A percentile compares a stretch with the other conserved stretches of the same genome.
Conservation (phyloP, 1,140 invertebrate species). For the Drosophila santomea region DNA sequence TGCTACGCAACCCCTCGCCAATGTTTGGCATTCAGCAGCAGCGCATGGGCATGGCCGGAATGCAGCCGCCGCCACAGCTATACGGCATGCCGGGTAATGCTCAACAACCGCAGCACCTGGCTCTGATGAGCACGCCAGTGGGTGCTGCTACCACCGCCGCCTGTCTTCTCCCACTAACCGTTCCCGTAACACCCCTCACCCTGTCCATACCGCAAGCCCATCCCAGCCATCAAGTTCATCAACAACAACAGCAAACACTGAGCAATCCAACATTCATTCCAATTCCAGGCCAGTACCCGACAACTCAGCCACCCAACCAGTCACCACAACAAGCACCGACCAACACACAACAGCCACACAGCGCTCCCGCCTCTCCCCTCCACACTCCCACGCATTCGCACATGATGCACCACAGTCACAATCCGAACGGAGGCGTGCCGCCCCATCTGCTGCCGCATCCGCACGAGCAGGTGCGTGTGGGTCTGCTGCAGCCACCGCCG, state of each 20-base stretch:
- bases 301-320: constrained; percentile 49
- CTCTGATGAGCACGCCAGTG: constrained; percentile 34
- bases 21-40: constrained; percentile 47
- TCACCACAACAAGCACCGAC: constrained; percentile 61
- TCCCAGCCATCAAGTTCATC: constrained; percentile 20
- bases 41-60: constrained; percentile 56
- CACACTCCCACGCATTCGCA: constrained; percentile 68
- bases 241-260: constrained; percentile 46
- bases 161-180: constrained; percentile 28
- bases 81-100: constrained; percentile 71
- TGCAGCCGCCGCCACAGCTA: constrained; percentile 46
- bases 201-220: constrained; percentile 11
- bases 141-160: constrained; percentile 18
- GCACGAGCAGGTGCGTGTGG: constrained; percentile 68
- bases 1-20: constrained; percentile 64
- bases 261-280: constrained; percentile 67
- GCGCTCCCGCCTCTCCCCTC: constrained; percentile 37
- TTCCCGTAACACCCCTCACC: constrained; percentile 10
- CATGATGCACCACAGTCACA: constrained; percentile 60
- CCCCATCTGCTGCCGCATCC: constrained; percentile 63
- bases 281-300: constrained; percentile 76
- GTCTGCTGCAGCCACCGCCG: constrained; percentile 62
- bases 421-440: constrained; percentile 31
- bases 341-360: constrained; percentile 57
- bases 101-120: constrained; percentile 18